Base-by-base conservation (phyloP, 2,888 invertebrate species). In the Nebria salina region DNA sequence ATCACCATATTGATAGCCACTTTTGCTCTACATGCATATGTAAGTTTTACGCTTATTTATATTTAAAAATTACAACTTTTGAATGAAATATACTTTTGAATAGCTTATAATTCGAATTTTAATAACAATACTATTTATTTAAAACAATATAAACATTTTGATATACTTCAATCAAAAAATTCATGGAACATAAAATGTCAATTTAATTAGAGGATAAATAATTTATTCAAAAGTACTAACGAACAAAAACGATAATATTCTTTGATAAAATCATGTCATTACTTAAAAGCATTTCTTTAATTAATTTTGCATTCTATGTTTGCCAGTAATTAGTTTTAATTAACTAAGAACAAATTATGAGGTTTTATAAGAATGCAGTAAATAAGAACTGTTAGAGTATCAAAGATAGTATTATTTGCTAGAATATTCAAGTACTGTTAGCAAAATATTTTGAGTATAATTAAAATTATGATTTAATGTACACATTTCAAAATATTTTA, bases 1-100 rank as follows among this genome's bases (percentile, higher is more conserved):
- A 86, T 92, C 3, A 90, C 91, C 25, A 90, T 94, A 9, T 90
- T 95, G 73, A 90, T 92, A 82, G 91, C 93, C 41, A 90, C 93
- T 13, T 93, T 91, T 86, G 86, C 91, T 72, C 87, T 91, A 9
- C 91, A 92, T 85, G 89, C 90, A 41, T 88, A 90, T 87, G 94
- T 94, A 88, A 91, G 70, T 70, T 54, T 34, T 34, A 34, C 2
- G 2, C 5, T 34, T 2, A 34, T 34, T 34, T 34, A 34, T 34
- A 1, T 34, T 34, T 34, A 34, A 34, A 34, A 34, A 34, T 5
- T 34, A 34, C 34, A 34, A 34, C 4, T 2, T 4, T 34, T 4
- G 34, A 34, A 4, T 34, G n/a, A n/a, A 34, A 34, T 34, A 34
- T 34, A 0, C 2, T 34, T 1, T 34, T 34, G 34, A 34, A 34